These are phyloP conservation scores for Dasyurus viverrinus DNA, from an alignment of 2,113 vertebrate genomes.

Conservation along the genomic window DNA sequence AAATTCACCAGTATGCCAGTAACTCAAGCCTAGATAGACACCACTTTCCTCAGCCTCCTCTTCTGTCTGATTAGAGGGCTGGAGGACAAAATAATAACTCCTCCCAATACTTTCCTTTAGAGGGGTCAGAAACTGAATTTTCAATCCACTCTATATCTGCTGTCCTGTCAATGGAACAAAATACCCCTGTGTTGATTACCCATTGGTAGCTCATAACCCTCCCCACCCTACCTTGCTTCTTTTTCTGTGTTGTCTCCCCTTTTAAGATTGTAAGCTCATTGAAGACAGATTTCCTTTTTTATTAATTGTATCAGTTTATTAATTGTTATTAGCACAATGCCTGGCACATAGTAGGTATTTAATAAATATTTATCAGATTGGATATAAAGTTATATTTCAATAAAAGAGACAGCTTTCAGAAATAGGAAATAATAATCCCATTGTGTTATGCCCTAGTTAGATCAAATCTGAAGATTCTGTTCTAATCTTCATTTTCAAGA, in stretches of 20 bases:
- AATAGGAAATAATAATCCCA: not conserved
- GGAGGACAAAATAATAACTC: too few species aligned
- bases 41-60: not conserved
- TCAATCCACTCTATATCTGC: not conserved
- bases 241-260: not conserved
- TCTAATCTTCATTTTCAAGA: not conserved
- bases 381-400: not conserved
- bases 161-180: not conserved
- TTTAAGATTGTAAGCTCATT: not conserved
- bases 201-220: not conserved
- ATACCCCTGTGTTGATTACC: not conserved
- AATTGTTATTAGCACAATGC: not conserved
- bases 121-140: not conserved
- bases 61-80: not conserved
- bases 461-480: not conserved
- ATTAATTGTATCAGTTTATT: not conserved
- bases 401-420: not conserved
- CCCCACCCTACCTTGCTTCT: not conserved
- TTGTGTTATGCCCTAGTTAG: not conserved
- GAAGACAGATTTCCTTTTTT: not conserved
- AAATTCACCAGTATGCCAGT: not conserved
- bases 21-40: not conserved
- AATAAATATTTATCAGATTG: not conserved
- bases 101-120: too few species aligned
- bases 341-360: not conserved